Conservation (phyloP, 2,888 invertebrate species). For the Horisme vitalbata region DNA sequence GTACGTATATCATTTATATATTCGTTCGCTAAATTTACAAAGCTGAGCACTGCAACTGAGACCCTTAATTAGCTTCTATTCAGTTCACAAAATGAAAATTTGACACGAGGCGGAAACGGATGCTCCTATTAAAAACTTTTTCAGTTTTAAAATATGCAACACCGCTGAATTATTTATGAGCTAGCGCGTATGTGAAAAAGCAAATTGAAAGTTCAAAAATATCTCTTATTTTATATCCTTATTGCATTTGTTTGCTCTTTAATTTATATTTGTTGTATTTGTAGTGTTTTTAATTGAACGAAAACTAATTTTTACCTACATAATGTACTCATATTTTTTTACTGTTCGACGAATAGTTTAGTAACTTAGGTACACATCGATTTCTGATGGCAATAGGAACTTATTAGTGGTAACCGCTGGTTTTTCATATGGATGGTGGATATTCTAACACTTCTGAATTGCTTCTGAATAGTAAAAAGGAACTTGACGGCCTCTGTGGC, state of each 20-base stretch:
- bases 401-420: too few species aligned
- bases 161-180: constrained; percentile 47
- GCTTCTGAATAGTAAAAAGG: too few species aligned
- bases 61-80: constrained; percentile 37
- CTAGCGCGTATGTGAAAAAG: constrained; percentile 38
- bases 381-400: too few species aligned
- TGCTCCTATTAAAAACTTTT: constrained; percentile 50
- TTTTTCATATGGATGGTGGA: too few species aligned
- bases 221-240: constrained; percentile 34
- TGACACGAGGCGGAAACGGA: constrained; percentile 38
- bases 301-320: too few species aligned
- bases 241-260: neutral
- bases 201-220: constrained; percentile 44
- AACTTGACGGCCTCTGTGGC: too few species aligned
- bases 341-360: too few species aligned
- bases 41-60: neutral
- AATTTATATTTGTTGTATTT: too few species aligned
- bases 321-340: too few species aligned
- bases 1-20: neutral
- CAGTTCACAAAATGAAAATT: constrained; percentile 45
- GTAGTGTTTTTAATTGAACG: too few species aligned
- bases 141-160: constrained; percentile 48
- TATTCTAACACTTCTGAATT: too few species aligned
- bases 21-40: neutral
- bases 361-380: too few species aligned